Evolutionary conservation across 2,888 invertebrate species (phyloP).

Genomic region (Rosalia funebris): DNA sequence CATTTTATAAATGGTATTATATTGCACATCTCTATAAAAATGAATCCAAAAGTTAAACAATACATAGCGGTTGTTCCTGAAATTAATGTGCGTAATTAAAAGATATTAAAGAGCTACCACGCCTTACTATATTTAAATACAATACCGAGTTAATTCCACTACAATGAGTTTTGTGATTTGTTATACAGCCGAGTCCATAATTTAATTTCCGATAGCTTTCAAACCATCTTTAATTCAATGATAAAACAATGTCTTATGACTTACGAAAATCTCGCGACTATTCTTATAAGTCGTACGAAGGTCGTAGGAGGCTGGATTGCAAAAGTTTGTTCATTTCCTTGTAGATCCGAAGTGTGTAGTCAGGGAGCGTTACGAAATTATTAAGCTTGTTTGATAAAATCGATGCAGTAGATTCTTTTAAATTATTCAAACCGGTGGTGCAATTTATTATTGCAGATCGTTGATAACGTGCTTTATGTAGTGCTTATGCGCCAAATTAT

Average conservation of each 20-base stretch:
- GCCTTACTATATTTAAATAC: slow-evolving; percentile 30
- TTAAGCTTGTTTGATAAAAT: no score
- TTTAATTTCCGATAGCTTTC: slow-evolving; percentile 34
- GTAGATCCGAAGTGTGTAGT: not conserved
- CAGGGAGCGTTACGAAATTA: not conserved
- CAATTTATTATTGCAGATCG: no score
- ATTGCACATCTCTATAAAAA: no score
- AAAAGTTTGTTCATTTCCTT: slow-evolving; percentile 30
- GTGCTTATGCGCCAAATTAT: no score
- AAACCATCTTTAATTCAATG: slow-evolving; percentile 23
- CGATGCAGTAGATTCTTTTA: no score
- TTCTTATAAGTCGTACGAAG: slow-evolving; percentile 33
- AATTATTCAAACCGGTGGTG: no score
- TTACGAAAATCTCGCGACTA: slow-evolving; percentile 34
- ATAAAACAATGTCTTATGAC: slow-evolving; percentile 33
- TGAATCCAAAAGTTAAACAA: no score
- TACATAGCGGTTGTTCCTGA: no score
- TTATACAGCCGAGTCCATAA: slow-evolving; percentile 28
- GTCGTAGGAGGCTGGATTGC: slow-evolving; percentile 35
- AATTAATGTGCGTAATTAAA: not conserved
- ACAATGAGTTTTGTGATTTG: slow-evolving; percentile 3
- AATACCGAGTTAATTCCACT: slow-evolving; percentile 14
- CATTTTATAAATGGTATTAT: no score
- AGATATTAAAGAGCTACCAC: not conserved
- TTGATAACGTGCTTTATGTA: no score